Conservation (phyloP, 2,113 vertebrate genomes). For the Pseudopipra pipra region DNA sequence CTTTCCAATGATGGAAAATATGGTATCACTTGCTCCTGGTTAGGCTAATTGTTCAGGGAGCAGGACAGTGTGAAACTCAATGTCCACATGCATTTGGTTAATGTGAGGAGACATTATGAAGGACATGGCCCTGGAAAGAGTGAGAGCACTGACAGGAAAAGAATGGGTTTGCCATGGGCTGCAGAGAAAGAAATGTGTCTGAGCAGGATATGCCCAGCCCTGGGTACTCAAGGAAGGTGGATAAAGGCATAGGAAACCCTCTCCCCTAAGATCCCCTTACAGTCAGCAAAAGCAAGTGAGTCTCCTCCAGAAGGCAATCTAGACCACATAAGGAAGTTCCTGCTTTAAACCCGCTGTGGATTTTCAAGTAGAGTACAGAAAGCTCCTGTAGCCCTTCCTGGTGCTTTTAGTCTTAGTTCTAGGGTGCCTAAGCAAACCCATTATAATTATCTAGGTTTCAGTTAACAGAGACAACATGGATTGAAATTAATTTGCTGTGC, state of each 20-base stretch:
- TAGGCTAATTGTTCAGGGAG: neutral
- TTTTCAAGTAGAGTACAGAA: neutral
- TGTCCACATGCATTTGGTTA: neutral
- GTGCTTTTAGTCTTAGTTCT: neutral
- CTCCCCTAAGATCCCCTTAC: neutral
- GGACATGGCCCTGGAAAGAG: neutral
- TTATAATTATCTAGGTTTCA: neutral
- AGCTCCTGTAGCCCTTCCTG: neutral
- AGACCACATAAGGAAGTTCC: neutral
- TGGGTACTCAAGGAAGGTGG: neutral
- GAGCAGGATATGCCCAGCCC: neutral
- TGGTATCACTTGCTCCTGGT: neutral
- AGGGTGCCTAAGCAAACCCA: neutral
- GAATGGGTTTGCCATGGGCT: neutral
- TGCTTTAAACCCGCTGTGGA: neutral
- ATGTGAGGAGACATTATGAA: neutral
- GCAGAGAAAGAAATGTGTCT: neutral
- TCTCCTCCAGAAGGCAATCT: neutral
- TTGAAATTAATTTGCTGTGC: neutral
- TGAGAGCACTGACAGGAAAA: neutral
- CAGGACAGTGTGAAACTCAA: neutral
- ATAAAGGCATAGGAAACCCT: neutral
- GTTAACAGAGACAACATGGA: neutral
- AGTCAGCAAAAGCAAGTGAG: neutral
- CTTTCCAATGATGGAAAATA: neutral